phyloP scores from a whole-genome alignment of 1,140 invertebrate genomes.

The Dendroctonus valens region DNA sequence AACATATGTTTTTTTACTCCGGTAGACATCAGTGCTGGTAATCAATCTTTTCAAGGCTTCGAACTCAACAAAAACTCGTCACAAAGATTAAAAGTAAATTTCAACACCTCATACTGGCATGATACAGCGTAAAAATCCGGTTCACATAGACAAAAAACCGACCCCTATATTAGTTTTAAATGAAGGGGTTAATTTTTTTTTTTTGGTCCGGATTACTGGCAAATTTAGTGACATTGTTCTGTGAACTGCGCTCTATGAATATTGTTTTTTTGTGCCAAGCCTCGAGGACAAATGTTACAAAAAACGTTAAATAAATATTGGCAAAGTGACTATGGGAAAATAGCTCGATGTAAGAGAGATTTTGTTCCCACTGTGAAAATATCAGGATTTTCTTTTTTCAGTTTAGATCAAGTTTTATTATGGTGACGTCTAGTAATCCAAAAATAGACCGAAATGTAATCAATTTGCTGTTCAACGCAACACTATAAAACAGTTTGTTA shows the following conservation, averaged over 20 bases:
- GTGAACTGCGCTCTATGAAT: conserved; percentile 1
- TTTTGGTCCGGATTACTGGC: conserved; percentile 11
- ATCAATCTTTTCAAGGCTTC: not conserved
- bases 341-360: not conserved
- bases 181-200: conserved; percentile 17
- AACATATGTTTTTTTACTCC: not conserved
- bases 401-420: too few relatives aligned
- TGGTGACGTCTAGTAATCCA: too few relatives aligned
- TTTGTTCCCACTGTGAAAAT: not conserved
- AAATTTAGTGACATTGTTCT: conserved; percentile 12
- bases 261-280: not conserved
- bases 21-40: not conserved
- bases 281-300: not conserved
- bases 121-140: conserved; percentile 17
- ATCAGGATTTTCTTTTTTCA: not conserved
- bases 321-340: conserved; percentile 2
- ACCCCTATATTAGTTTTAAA: conserved; percentile 24
- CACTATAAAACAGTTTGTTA: too few relatives aligned
- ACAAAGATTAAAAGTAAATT: conserved; percentile 6
- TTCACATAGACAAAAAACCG: conserved; percentile 10
- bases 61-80: not conserved
- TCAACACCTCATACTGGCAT: conserved; percentile 15
- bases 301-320: conserved; percentile 3
- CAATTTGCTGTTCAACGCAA: too few relatives aligned
- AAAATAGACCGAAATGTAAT: too few relatives aligned